phyloP scores from a whole-genome alignment of 1,140 invertebrate species.

The Drosophila bipectinata region DNA sequence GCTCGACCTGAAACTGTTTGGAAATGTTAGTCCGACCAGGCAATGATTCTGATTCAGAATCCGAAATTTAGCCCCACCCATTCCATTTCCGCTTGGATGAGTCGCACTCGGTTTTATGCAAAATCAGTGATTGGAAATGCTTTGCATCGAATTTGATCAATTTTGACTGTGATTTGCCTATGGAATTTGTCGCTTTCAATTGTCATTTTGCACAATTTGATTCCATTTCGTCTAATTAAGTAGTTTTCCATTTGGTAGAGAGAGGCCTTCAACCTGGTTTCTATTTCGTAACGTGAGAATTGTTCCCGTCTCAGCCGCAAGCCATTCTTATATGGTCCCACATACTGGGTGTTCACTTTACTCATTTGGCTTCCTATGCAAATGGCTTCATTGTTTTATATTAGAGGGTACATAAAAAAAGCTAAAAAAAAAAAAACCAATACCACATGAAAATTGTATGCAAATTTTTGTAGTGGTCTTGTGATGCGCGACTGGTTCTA shows the following conservation, averaged over 20 bases:
- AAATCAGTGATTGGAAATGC: constrained; percentile 80
- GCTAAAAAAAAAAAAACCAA: constrained; percentile 1
- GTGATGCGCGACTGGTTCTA: constrained; percentile 48
- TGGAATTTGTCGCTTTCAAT: constrained; percentile 66
- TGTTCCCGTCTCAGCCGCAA: constrained; percentile 23
- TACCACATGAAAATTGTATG: constrained; percentile 55
- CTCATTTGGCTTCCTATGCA: constrained; percentile 41
- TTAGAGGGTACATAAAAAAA: constrained; percentile 26
- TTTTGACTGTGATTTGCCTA: constrained; percentile 64
- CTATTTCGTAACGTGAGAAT: constrained; percentile 69
- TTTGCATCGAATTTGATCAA: constrained; percentile 71
- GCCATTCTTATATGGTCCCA: constrained; percentile 8
- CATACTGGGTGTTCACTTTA: neutral
- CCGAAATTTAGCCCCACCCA: constrained; percentile 31
- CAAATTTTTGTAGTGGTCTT: constrained; percentile 51
- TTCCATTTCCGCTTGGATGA: constrained; percentile 67
- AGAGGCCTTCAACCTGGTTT: constrained; percentile 50
- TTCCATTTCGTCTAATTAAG: constrained; percentile 71
- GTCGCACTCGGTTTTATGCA: constrained; percentile 48
- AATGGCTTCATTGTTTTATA: constrained; percentile 72
- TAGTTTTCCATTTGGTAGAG: constrained; percentile 64
- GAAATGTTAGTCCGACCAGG: constrained; percentile 35
- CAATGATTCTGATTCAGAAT: constrained; percentile 9
- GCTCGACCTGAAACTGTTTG: constrained; percentile 47
- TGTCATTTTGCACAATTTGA: constrained; percentile 54